Evolutionary conservation across 2,888 invertebrate genomes (phyloP), one percentile per base, ranked within the genome.

Genomic region (Phyto melanocephala): DNA sequence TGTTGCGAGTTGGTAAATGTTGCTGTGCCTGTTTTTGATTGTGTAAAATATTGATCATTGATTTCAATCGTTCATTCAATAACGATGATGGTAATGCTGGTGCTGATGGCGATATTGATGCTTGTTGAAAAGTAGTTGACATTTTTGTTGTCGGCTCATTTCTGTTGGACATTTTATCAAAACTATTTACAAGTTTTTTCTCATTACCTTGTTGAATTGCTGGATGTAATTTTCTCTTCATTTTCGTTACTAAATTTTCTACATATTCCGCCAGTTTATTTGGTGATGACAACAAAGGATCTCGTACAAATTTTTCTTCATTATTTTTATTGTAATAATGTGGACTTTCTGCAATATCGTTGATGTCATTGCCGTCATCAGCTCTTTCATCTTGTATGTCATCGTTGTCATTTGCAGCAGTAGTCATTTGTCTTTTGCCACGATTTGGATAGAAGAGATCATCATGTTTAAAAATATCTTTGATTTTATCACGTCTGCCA

Each of bases 381-480:
- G 40, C 80, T 62, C 33, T 70, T 71, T 65, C 71, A 81, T 76
- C 67, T 28, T 6, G 3, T 47, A 17, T 52, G 50, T n/a, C n/a
- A n/a, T 22, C 78, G 52, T 54, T 71, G 13, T 58, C 62, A 33
- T 47, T 20, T 50, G 17, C 35, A 22, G 56, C 40, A 45, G 45
- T 50, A 22, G 72, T 79, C 76, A 87, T 82, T 80, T 83, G 84
- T 84, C 89, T 89, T 84, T 90, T 91, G 79, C 91, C 91, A 62
- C 91, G 90, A 87, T 90, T 89, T 74, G 91, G 90, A 86, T 87
- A 89, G 86, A 91, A 91, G 77, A 90, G 87, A 87, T 91, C 91
- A 84, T 90, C 89, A 85, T 90, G 88, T 87, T 90, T 90, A 81
- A 91, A 90, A 71, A 91, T 87, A 86, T 91, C 91, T 87, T 87